Conservation (phyloP, 2,888 invertebrate species). For the Lottia gigantea region DNA sequence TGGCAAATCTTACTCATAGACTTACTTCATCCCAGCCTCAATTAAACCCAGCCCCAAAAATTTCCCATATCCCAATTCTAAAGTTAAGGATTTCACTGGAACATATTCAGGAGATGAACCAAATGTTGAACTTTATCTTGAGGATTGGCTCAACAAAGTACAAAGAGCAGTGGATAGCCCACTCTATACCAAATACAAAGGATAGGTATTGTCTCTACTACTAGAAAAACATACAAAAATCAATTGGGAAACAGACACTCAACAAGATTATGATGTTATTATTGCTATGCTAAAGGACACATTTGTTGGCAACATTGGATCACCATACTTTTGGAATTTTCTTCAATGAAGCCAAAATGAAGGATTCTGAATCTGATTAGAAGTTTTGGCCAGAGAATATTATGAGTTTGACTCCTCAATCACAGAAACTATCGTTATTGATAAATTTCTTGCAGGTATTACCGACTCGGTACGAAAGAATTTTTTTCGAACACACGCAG, state of each 20-base stretch:
- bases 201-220: background rate
- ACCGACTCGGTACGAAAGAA: background rate
- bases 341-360: background rate
- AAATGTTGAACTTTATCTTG: background rate
- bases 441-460: background rate
- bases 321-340: background rate
- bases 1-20: background rate
- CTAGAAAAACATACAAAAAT: background rate
- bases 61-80: background rate
- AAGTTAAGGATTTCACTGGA: background rate
- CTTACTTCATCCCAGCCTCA: background rate
- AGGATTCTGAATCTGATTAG: background rate
- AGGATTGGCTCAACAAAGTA: background rate
- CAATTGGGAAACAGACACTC: background rate
- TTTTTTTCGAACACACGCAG: background rate
- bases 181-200: background rate
- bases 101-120: slow-evolving; percentile 7
- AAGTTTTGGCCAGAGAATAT: slow-evolving; percentile 1
- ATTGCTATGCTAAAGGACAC: background rate
- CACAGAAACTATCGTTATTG: background rate
- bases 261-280: background rate
- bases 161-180: background rate
- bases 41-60: background rate
- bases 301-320: background rate
- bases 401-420: background rate